These are phyloP conservation scores for Ceratina calcarata DNA, from an alignment of 1,140 invertebrate genomes.

Conservation along the genomic window DNA sequence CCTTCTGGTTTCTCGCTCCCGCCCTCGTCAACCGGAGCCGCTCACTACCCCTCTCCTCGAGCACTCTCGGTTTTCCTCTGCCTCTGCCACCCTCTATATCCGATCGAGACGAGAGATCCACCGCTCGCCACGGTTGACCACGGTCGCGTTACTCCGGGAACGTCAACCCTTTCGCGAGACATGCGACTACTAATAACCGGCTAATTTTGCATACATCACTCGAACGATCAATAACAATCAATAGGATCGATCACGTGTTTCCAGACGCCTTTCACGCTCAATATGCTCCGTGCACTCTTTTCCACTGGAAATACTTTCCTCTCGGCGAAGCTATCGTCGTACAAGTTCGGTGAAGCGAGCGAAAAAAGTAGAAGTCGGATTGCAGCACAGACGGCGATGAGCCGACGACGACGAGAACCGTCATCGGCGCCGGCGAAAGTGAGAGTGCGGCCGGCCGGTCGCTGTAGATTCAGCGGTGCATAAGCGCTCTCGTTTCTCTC, in stretches of 20 bases:
- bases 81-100: constrained; percentile 54
- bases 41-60: constrained; percentile 42
- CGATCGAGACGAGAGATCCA: constrained; percentile 33
- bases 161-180: constrained; percentile 50
- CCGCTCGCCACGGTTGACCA: constrained; percentile 41
- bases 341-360: constrained; percentile 19
- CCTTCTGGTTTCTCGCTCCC: constrained; percentile 63
- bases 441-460: constrained; percentile 71
- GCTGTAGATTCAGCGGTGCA: constrained; percentile 60
- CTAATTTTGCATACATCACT: not conserved
- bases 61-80: constrained; percentile 57
- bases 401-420: constrained; percentile 70
- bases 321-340: constrained; percentile 12
- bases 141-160: constrained; percentile 40
- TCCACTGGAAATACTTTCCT: constrained; percentile 4
- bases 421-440: constrained; percentile 77
- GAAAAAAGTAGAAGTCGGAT: constrained; percentile 37
- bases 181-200: too few relatives aligned
- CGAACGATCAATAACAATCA: constrained; percentile 13
- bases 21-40: constrained; percentile 36
- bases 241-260: constrained; percentile 19
- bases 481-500: constrained; percentile 49
- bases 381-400: constrained; percentile 52
- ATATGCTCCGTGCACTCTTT: not conserved
- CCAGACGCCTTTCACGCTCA: not conserved